These are phyloP conservation scores for Tokudaia tokunoshimensis DNA, from an alignment of 2,797 vertebrate genomes.

Conservation along the genomic window DNA sequence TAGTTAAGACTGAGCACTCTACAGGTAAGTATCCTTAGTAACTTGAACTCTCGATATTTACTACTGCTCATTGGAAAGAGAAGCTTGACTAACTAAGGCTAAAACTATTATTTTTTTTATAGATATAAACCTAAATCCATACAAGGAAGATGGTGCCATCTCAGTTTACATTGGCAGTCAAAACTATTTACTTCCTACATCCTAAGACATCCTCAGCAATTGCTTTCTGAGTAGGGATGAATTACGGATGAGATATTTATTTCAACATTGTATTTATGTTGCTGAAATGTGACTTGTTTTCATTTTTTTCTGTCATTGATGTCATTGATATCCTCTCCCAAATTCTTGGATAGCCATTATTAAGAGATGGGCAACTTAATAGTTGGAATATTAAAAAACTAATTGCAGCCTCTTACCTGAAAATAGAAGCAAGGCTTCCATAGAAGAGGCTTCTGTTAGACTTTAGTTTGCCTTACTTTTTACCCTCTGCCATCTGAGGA, in stretches of 20 bases:
- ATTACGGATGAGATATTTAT: neutral
- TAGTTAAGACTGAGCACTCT: no score
- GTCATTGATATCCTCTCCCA: neutral
- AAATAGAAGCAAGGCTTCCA: neutral
- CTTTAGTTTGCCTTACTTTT: neutral
- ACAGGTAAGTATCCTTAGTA: no score
- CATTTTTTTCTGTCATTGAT: neutral
- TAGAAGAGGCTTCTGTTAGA: neutral
- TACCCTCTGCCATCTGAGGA: neutral
- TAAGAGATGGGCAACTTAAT: neutral
- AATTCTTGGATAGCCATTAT: neutral
- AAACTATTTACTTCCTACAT: neutral
- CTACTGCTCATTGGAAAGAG: neutral
- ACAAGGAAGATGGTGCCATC: neutral
- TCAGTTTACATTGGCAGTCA: neutral
- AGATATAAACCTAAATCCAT: neutral
- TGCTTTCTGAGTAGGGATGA: neutral
- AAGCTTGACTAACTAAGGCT: neutral
- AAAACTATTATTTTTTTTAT: neutral
- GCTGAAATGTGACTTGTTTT: neutral
- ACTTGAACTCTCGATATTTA: neutral
- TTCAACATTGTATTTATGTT: neutral
- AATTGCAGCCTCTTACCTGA: neutral
- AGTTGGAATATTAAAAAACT: neutral
- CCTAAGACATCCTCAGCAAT: no score